A percentile compares a stretch with the other conserved stretches of the same genome.
Conservation (phyloP, 1,140 invertebrate species). For the Bombus ignitus region DNA sequence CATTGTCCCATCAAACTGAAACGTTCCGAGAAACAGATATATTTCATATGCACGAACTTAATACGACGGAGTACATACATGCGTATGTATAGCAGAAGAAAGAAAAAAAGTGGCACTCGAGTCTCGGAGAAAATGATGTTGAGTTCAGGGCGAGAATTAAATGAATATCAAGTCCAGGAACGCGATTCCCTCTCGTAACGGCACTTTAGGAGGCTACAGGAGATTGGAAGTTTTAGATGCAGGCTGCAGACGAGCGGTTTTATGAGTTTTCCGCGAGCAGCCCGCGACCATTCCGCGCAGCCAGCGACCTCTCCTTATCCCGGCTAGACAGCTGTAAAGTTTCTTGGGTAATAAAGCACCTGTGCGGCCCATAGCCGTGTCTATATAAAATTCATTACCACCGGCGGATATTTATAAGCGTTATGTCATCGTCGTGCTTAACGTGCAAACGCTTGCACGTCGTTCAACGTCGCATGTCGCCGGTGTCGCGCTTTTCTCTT, state of each 20-base stretch:
- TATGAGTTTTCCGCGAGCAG: conserved; percentile 46
- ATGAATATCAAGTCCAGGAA: conserved; percentile 35
- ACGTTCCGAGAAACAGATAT: no score
- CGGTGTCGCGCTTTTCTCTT: no score
- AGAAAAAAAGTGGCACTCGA: not conserved
- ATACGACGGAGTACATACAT: no score
- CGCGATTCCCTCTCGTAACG: not conserved
- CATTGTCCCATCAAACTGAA: no score
- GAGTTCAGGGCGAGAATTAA: conserved; percentile 5
- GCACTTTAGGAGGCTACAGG: conserved; percentile 16
- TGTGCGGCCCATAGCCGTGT: conserved; percentile 22
- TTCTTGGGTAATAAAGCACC: conserved; percentile 47
- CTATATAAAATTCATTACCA: conserved; percentile 49
- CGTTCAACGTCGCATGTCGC: no score
- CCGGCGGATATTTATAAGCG: conserved; percentile 41
- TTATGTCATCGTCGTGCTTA: conserved; percentile 22
- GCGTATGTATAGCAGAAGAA: no score
- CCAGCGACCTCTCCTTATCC: conserved; percentile 17
- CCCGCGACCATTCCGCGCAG: conserved; percentile 44
- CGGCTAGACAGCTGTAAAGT: conserved; percentile 43
- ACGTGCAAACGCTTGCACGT: not conserved
- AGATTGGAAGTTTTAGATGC: conserved; percentile 50
- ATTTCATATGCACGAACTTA: no score
- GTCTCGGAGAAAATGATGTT: not conserved
- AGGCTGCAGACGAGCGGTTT: conserved; percentile 43